Percentiles rank a stretch among this genome's conserved stretches.
Conservation (phyloP, 2,888 invertebrate genomes). For the Brachyptera putata region DNA sequence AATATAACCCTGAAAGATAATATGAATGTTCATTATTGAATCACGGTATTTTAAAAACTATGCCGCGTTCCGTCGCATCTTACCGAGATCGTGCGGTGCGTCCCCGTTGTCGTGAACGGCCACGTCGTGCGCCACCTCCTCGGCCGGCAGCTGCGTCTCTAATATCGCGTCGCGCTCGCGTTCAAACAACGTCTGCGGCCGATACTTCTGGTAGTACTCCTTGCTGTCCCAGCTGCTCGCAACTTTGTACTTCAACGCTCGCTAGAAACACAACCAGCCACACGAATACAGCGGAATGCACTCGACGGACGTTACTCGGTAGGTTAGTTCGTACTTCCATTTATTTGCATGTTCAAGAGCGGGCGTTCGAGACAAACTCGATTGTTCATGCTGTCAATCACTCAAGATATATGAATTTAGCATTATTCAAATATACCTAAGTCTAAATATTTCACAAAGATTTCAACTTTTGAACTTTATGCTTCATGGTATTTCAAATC, state of each 20-base stretch:
- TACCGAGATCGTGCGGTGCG: background rate
- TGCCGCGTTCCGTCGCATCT: background rate
- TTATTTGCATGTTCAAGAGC: background rate
- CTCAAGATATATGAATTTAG: no score
- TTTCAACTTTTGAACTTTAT: no score
- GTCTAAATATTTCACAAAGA: no score
- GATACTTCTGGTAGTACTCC: conserved; percentile 72
- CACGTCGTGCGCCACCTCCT: conserved; percentile 18
- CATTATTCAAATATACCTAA: no score
- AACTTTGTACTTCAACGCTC: conserved; percentile 86
- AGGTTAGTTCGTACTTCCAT: no score
- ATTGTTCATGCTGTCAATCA: no score
- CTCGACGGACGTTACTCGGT: background rate
- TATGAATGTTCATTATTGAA: no score
- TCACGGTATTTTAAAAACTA: no score
- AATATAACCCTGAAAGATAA: no score
- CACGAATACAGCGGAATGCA: background rate
- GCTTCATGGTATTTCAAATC: no score
- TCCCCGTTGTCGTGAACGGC: background rate
- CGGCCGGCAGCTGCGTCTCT: conserved; percentile 37
- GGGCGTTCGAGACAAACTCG: background rate
- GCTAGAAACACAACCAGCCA: conserved; percentile 48
- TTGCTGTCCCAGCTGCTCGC: conserved; percentile 91
- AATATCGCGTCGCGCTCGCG: conserved; percentile 45
- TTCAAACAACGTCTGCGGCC: conserved; percentile 51